These are phyloP conservation scores for Apis dorsata DNA, from an alignment of 1,140 invertebrate genomes.

Conservation along the genomic window DNA sequence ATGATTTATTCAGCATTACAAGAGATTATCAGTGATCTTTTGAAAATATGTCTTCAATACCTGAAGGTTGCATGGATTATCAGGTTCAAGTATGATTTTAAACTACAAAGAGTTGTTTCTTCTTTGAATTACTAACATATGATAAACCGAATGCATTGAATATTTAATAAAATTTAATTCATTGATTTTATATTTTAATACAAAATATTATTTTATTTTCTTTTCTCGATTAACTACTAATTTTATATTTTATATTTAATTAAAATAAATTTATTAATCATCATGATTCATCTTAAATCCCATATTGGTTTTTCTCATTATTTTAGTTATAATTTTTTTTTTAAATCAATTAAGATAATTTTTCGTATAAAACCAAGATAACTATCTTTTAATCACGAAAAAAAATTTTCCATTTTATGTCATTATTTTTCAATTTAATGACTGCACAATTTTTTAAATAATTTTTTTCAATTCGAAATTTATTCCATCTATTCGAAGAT, in stretches of 20 bases:
- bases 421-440: no score
- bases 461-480: no score
- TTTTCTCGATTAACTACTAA: background rate
- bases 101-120: background rate
- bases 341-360: no score
- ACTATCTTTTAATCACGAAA: no score
- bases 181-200: no score
- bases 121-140: background rate
- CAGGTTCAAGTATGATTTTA: background rate
- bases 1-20: background rate
- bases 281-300: background rate
- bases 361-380: no score
- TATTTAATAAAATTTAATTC: background rate
- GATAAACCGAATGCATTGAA: background rate
- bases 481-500: no score
- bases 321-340: background rate
- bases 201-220: background rate
- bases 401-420: no score
- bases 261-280: background rate
- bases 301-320: background rate
- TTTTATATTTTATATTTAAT: background rate
- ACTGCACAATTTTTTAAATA: no score
- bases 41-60: background rate
- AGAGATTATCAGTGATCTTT: background rate
- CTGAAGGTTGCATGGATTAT: conserved; percentile 1